Conservation (phyloP, 2,888 invertebrate genomes). For the Drosophila kokeensis region DNA sequence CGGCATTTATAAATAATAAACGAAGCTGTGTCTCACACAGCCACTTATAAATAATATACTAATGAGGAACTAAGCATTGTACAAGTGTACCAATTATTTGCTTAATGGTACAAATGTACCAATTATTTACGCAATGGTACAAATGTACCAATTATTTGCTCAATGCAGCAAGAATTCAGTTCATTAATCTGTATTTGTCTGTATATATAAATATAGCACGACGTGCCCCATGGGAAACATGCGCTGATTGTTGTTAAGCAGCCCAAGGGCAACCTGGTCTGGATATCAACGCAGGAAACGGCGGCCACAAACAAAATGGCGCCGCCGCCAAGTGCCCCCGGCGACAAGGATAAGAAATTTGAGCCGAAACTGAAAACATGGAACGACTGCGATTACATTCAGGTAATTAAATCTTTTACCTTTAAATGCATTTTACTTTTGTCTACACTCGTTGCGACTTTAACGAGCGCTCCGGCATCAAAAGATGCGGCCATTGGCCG, state of each 20-base stretch:
- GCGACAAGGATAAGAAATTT: conserved; percentile 87
- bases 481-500: conserved; percentile 70
- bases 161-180: conserved; percentile 21
- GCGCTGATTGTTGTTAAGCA: conserved; percentile 94
- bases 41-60: neutral
- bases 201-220: conserved; percentile 86
- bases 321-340: conserved; percentile 86
- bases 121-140: too few relatives aligned
- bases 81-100: neutral
- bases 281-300: conserved; percentile 91
- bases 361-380: conserved; percentile 88
- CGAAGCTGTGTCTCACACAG: neutral
- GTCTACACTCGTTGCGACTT: conserved; percentile 47
- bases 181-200: conserved; percentile 41
- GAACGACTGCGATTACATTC: conserved; percentile 94
- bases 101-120: neutral
- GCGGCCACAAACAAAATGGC: conserved; percentile 85
- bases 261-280: conserved; percentile 93
- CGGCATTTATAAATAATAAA: neutral
- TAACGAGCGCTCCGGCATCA: conserved; percentile 67
- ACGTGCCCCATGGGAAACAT: conserved; percentile 94
- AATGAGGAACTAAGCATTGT: neutral
- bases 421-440: conserved; percentile 61
- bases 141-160: neutral
- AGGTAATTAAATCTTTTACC: conserved; percentile 85